phyloP scores from a whole-genome alignment of 2,888 invertebrate genomes.

The Eupithecia insigniata region DNA sequence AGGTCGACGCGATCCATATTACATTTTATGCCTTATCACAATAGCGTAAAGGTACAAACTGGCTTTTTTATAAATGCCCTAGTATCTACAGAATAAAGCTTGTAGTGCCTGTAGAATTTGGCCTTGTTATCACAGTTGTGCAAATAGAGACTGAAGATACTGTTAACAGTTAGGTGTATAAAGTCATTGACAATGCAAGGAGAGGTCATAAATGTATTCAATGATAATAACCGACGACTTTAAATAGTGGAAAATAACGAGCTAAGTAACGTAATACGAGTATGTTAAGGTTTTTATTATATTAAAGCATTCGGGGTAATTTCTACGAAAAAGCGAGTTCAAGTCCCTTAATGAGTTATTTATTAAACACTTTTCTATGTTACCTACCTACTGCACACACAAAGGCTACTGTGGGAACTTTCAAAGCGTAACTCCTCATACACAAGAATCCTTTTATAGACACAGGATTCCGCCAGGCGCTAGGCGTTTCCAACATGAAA shows the following conservation, averaged over 20 bases:
- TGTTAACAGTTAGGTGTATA: background rate
- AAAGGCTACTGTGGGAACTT: constrained; percentile 10
- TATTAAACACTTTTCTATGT: background rate
- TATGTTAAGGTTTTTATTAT: no score
- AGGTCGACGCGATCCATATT: constrained; percentile 25
- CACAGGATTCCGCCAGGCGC: constrained; percentile 23
- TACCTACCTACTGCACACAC: background rate
- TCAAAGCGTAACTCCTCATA: constrained; percentile 19
- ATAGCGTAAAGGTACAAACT: constrained; percentile 10
- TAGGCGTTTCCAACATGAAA: constrained; percentile 31
- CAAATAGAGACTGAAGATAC: constrained; percentile 35
- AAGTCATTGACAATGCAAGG: background rate
- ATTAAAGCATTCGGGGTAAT: no score
- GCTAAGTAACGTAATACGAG: background rate
- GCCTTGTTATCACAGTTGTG: constrained; percentile 34
- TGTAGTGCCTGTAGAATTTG: constrained; percentile 29
- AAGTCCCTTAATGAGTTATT: no score
- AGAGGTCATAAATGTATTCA: background rate
- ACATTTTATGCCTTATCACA: constrained; percentile 14
- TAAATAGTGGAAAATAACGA: background rate
- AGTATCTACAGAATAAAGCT: background rate
- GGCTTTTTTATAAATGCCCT: background rate
- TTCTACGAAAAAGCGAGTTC: no score
- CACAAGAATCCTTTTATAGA: constrained; percentile 37
- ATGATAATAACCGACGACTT: background rate